Conservation (phyloP, 1,140 invertebrate genomes). For the Aphelenchoides avenae region DNA sequence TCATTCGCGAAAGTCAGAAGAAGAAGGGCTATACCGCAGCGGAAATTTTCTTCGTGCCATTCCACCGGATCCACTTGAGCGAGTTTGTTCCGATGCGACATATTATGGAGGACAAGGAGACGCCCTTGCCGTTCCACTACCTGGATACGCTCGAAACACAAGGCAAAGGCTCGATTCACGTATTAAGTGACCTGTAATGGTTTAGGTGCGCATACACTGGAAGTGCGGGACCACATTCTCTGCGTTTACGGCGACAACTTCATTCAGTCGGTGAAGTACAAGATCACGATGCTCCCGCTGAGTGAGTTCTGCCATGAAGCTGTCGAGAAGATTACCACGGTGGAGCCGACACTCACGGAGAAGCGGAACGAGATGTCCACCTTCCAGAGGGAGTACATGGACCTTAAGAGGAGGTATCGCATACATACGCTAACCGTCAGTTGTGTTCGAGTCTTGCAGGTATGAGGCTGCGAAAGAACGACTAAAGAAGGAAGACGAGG, state of each 20-base stretch:
- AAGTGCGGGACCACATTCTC: constrained; percentile 44
- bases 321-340: constrained; percentile 32
- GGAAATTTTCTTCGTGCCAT: constrained; percentile 59
- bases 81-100: constrained; percentile 55
- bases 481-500: constrained; percentile 11
- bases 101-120: constrained; percentile 58
- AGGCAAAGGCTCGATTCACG: constrained; percentile 19
- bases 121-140: constrained; percentile 53
- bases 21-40: constrained; percentile 47
- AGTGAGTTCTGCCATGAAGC: constrained; percentile 17
- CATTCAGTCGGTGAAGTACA: constrained; percentile 48
- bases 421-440: constrained; percentile 10
- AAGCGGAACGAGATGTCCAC: constrained; percentile 55
- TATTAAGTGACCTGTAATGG: not conserved
- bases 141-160: constrained; percentile 52
- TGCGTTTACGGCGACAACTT: constrained; percentile 59
- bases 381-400: constrained; percentile 56
- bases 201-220: constrained; percentile 48
- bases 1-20: constrained; percentile 57
- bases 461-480: not conserved
- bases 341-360: constrained; percentile 34
- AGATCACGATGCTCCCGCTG: constrained; percentile 26
- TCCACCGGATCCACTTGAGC: constrained; percentile 45
- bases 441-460: not conserved
- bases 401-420: constrained; percentile 55